Conservation (phyloP, 2,888 invertebrate genomes). For the Hirtodrosophila duncani region DNA sequence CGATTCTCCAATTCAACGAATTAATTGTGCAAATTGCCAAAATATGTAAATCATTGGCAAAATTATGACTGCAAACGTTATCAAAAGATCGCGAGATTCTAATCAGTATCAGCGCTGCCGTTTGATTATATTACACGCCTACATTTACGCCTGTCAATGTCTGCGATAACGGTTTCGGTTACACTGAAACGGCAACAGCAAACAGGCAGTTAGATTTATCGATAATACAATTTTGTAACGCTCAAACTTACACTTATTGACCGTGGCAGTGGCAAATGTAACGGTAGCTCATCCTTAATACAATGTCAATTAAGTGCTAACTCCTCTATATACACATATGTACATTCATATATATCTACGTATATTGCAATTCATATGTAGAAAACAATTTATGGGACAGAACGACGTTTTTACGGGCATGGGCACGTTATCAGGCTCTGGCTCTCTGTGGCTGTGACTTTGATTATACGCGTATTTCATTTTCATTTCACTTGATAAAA, state of each 20-base stretch:
- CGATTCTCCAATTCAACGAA: neutral
- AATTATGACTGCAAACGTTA: constrained; percentile 35
- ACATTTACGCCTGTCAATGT: too few relatives aligned
- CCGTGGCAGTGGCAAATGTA: too few relatives aligned
- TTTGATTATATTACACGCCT: constrained; percentile 20
- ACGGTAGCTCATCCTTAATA: constrained; percentile 29
- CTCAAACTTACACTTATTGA: too few relatives aligned
- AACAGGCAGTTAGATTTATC: constrained; percentile 5
- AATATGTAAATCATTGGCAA: constrained; percentile 56
- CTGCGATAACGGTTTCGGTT: constrained; percentile 29
- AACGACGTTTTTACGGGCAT: constrained; percentile 3
- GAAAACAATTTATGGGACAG: constrained; percentile 1
- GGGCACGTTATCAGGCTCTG: constrained; percentile 25
- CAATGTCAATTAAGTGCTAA: too few relatives aligned
- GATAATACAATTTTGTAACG: constrained; percentile 31
- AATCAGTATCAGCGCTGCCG: constrained; percentile 44
- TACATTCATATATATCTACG: too few relatives aligned
- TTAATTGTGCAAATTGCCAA: constrained; percentile 52
- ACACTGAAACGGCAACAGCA: neutral
- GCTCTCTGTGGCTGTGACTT: too few relatives aligned
- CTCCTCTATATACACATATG: too few relatives aligned
- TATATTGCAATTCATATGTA: constrained; percentile 16
- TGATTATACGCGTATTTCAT: too few relatives aligned
- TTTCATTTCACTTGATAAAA: constrained; percentile 28
- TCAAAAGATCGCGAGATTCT: constrained; percentile 34